Evolutionary conservation across 1,140 invertebrate species (phyloP), one percentile per base, ranked within the genome.

Genomic region (Odontomachus brunneus): DNA sequence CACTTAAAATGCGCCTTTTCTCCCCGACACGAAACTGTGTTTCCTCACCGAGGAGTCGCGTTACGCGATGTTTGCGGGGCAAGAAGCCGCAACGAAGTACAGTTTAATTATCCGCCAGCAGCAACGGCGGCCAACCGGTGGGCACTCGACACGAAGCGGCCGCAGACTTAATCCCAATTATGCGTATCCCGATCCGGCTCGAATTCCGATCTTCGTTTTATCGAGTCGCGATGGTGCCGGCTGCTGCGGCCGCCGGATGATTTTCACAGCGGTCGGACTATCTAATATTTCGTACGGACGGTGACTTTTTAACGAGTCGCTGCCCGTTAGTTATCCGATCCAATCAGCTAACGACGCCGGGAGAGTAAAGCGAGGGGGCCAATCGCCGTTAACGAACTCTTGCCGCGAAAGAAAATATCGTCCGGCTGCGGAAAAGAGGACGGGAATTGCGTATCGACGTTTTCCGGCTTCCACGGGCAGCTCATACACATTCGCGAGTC

Each of bases 351-450:
- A 80, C 49, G 76, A 81, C 53, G 53, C 22, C 51, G 55, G 24
- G 67, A 48, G 24, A 59, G 38, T 81, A 17, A 26, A 62, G 38
- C 33, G 55, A 57, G 53, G 24, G 17, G 24, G 17, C 53, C 24
- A n/a, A 81, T 81, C 65, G 76, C 33, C 76, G 76, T 81, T 81
- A 81, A 81, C 76, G 76, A 81, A 69, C 66, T 72, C 55, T 71
- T 69, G 17, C 55, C 57, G 72, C 72, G 38, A 44, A 74, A 74
- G 57, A 62, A 74, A 74, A 74, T 74, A 57, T 80, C 26, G 33
- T 22, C 22, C 12, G 22, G 51, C 22, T 29, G 33, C 4, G 55
- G 17, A 57, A 57, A 24, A 55, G 22, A 5, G 51, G 12, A 19
- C 38, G 76, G 11, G 72, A 80, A 80, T 80, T 72, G 29, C 73